phyloP scores from a whole-genome alignment of 2,888 invertebrate genomes.

The Leuctra nigra region DNA sequence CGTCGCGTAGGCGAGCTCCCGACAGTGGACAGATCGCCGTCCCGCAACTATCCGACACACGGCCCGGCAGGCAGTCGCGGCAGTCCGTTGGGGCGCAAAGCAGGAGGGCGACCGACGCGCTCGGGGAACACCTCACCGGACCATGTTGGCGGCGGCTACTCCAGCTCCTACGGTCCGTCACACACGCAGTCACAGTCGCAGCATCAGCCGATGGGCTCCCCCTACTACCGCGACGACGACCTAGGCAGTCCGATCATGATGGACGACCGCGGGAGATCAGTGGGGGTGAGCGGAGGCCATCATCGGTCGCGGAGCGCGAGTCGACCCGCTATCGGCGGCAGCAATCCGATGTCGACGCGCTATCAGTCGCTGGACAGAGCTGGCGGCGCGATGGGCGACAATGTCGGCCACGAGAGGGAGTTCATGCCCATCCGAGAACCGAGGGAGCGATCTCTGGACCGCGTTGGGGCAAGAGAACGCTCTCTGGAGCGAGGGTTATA shows the following conservation, averaged over 20 bases:
- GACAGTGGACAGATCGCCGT: slow-evolving; percentile 85
- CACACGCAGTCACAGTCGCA: slow-evolving; percentile 47
- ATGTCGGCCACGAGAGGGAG: slow-evolving; percentile 70
- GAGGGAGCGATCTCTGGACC: slow-evolving; percentile 58
- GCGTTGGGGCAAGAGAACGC: slow-evolving; percentile 52
- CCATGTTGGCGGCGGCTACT: slow-evolving; percentile 34
- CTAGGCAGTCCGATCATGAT: slow-evolving; percentile 80
- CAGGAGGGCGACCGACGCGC: slow-evolving; percentile 41
- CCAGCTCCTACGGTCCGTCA: slow-evolving; percentile 20
- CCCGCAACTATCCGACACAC: slow-evolving; percentile 64
- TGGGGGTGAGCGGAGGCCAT: slow-evolving; percentile 58
- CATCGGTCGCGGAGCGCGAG: slow-evolving; percentile 76
- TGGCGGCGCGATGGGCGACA: slow-evolving; percentile 50
- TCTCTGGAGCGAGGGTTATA: slow-evolving; percentile 63
- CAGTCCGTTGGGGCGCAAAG: slow-evolving; percentile 33
- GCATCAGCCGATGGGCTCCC: slow-evolving; percentile 52
- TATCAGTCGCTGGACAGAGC: slow-evolving; percentile 69
- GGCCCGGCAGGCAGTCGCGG: slow-evolving; percentile 34
- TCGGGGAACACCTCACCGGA: slow-evolving; percentile 56
- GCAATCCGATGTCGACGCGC: slow-evolving; percentile 42
- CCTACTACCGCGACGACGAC: slow-evolving; percentile 60
- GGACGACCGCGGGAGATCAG: slow-evolving; percentile 59
- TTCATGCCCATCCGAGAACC: slow-evolving; percentile 79
- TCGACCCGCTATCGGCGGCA: slow-evolving; percentile 52
- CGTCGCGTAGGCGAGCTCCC: slow-evolving; percentile 57